These are phyloP conservation scores for Drosophila subobscura DNA, from an alignment of 1,140 invertebrate genomes.

Conservation along the genomic window DNA sequence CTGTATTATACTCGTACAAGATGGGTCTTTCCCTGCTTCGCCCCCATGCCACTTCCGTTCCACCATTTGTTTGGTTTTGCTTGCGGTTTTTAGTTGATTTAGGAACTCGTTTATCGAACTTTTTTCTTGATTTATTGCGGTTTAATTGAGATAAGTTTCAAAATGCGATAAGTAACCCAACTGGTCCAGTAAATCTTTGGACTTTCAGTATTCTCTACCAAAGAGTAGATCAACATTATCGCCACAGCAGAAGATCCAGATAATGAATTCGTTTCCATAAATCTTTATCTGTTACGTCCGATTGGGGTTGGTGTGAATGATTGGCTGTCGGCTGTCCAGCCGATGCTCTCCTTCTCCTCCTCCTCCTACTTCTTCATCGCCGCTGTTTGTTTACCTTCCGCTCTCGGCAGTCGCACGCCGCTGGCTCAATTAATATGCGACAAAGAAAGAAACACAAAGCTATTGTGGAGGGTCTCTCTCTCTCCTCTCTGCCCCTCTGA, in stretches of 20 bases:
- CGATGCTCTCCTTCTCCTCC: too few relatives aligned
- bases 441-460: conserved; percentile 46
- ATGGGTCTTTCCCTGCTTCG: conserved; percentile 42
- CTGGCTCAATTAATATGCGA: conserved; percentile 59
- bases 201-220: too few relatives aligned
- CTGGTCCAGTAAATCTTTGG: too few relatives aligned
- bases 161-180: too few relatives aligned
- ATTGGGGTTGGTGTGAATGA: too few relatives aligned
- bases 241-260: too few relatives aligned
- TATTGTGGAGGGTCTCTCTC: conserved; percentile 20
- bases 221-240: too few relatives aligned
- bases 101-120: conserved; percentile 36
- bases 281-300: too few relatives aligned
- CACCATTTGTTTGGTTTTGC: neutral
- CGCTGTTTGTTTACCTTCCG: conserved; percentile 40
- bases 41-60: conserved; percentile 24
- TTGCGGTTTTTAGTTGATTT: conserved; percentile 15
- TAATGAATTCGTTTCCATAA: too few relatives aligned
- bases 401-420: conserved; percentile 47
- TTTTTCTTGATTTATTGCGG: conserved; percentile 1
- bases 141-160: conserved; percentile 3
- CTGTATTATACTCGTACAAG: conserved; percentile 34
- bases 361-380: too few relatives aligned
- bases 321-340: too few relatives aligned
- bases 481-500: conserved; percentile 14